These are phyloP conservation scores for Propithecus coquereli DNA, from an alignment of 2,113 vertebrate species.

Conservation along the genomic window DNA sequence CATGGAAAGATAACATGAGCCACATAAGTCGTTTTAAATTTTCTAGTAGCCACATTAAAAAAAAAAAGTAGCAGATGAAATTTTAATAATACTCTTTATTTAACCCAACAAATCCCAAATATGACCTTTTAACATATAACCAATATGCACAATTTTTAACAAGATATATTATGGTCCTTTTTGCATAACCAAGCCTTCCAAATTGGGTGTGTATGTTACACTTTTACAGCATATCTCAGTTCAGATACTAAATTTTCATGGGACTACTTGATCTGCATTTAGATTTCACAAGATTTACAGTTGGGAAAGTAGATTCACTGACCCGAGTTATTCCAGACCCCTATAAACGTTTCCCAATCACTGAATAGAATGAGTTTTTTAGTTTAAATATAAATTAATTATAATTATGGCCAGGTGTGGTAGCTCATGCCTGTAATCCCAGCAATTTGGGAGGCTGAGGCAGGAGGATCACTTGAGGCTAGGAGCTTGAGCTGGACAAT, in stretches of 20 bases:
- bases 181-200: not conserved
- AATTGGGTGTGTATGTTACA: not conserved
- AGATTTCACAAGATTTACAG: not conserved
- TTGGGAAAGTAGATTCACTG: not conserved
- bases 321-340: not conserved
- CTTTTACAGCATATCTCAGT: not conserved
- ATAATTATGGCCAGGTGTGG: not conserved
- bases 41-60: not conserved
- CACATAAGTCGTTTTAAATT: not conserved
- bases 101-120: not conserved
- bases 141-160: not conserved
- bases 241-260: not conserved
- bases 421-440: too few species aligned
- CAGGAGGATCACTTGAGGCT: too few species aligned
- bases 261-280: not conserved
- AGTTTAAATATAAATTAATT: not conserved
- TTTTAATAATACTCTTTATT: not conserved
- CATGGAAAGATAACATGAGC: not conserved
- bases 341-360: not conserved
- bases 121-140: not conserved
- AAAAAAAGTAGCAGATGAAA: not conserved
- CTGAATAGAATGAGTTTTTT: not conserved
- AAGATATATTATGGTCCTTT: not conserved
- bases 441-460: too few species aligned
- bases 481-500: too few species aligned